Evolutionary conservation across 2,797 vertebrate genomes (phyloP).

Genomic region (Taenioides sp.): DNA sequence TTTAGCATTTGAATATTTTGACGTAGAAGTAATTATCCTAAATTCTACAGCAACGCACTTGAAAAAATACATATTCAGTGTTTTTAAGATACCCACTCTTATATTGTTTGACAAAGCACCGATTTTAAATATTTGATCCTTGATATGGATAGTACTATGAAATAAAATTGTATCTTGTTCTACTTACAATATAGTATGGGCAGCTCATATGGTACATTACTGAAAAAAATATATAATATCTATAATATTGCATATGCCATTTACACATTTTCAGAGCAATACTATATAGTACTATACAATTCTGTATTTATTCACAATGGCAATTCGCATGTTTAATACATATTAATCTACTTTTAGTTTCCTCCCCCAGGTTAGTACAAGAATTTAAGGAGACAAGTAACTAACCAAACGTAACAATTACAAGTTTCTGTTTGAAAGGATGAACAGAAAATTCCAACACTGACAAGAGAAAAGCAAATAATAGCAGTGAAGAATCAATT

Average conservation of each 20-base stretch:
- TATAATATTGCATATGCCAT: too few relatives aligned
- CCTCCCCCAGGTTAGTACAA: neutral
- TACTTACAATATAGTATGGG: neutral
- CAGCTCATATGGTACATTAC: neutral
- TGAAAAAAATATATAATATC: neutral
- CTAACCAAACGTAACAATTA: neutral
- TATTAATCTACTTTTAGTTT: neutral
- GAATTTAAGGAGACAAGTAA: neutral
- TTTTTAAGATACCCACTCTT: neutral
- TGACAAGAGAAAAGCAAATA: conserved; percentile 39
- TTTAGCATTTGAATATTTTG: conserved; percentile 55
- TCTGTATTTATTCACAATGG: too few relatives aligned
- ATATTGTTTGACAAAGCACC: neutral
- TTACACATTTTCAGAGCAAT: too few relatives aligned
- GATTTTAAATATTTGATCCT: neutral
- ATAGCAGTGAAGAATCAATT: conserved; percentile 13
- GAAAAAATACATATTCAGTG: neutral
- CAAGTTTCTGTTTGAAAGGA: neutral
- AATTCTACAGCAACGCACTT: conserved; percentile 31
- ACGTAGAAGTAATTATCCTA: conserved; percentile 66
- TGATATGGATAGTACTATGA: neutral
- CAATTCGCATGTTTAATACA: neutral
- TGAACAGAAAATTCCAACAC: conserved; percentile 60
- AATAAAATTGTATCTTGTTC: neutral
- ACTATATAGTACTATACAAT: too few relatives aligned